phyloP scores from a whole-genome alignment of 2,797 vertebrate species.

The Rhadinocentrus ornatus region DNA sequence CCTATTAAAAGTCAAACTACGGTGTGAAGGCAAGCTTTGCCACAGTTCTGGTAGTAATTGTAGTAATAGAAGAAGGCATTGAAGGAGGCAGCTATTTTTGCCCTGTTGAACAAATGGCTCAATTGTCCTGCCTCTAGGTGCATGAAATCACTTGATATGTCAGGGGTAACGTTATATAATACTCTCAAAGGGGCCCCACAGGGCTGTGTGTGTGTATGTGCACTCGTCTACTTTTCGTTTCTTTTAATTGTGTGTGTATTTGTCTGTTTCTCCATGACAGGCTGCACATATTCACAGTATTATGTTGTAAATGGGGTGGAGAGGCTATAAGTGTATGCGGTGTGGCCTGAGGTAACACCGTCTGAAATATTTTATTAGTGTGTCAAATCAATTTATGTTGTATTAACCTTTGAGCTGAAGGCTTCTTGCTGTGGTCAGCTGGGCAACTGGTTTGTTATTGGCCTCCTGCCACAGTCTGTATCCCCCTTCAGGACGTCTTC shows the following conservation, averaged over 20 bases:
- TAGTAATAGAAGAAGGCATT: conserved; percentile 63
- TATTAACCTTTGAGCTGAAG: conserved; percentile 69
- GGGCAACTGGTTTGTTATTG: conserved; percentile 49
- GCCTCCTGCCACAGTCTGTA: conserved; percentile 39
- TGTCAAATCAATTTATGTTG: conserved; percentile 72
- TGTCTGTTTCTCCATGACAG: conserved; percentile 19
- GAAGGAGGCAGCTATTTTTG: conserved; percentile 71
- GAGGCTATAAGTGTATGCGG: conserved; percentile 17
- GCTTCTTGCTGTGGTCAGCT: conserved; percentile 69
- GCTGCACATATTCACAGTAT: conserved; percentile 20
- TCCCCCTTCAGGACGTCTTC: conserved; percentile 8
- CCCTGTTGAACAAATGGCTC: conserved; percentile 72
- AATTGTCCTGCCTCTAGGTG: conserved; percentile 75
- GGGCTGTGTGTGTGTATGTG: conserved; percentile 21
- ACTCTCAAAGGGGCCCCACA: conserved; percentile 57
- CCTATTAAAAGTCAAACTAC: conserved; percentile 32
- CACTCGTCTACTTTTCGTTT: conserved; percentile 27
- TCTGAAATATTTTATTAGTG: conserved; percentile 61
- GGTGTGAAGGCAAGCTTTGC: conserved; percentile 33
- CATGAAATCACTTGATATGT: conserved; percentile 80
- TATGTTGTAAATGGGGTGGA: conserved; percentile 30
- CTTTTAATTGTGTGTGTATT: conserved; percentile 25
- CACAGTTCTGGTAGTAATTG: conserved; percentile 46
- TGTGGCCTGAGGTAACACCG: conserved; percentile 53
- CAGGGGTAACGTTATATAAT: conserved; percentile 74